Evolutionary conservation across 1,140 invertebrate species (phyloP), one percentile per base, ranked within the genome.

Genomic region (Catajapyx aquilonaris): DNA sequence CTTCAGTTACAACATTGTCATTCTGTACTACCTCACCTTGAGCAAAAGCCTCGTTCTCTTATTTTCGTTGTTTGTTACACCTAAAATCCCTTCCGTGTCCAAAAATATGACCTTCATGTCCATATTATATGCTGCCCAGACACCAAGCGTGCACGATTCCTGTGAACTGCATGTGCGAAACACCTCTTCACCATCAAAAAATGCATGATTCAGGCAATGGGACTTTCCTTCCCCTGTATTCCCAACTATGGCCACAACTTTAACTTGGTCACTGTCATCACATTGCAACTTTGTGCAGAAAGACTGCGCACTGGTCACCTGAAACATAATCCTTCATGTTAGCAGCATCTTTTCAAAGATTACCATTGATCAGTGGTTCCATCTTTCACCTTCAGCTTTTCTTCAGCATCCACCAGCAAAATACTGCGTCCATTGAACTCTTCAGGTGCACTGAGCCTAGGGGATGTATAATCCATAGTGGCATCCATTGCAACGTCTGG

Each of bases 191-290:
- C 77, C 77, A 47, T 66, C 55, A 52, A 84, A 86, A 50, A 87
- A 83, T 11, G 71, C 69, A 44, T 81, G 66, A 57, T 87, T 87
- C 37, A 86, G 52, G 0, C 78, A 81, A 45, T 77, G 65, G 23
- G 80, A 85, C 56, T 86, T 86, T 1, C 81, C 81, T 59, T 85
- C 80, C 1, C 81, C 80, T 2, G 79, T 83, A 47, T 81, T 85
- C 1, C 83, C 83, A 63, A 86, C 81, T 49, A 87, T 81, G 2
- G 81, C 81, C 2, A 86, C 69, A 15, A 86, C 80, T 61, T 85
- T 86, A 2, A 84, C 68, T 49, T 66, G 68, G 1, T 55, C 50
- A 15, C 59, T 48, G 7, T 46, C 52, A 13, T 57, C 51, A 40
- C 62, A 67, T 10, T 55, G 52, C 0, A 72, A 45, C 41, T 57